Base-by-base conservation (phyloP, 2,888 invertebrate genomes). In the Hyposoter didymator region DNA sequence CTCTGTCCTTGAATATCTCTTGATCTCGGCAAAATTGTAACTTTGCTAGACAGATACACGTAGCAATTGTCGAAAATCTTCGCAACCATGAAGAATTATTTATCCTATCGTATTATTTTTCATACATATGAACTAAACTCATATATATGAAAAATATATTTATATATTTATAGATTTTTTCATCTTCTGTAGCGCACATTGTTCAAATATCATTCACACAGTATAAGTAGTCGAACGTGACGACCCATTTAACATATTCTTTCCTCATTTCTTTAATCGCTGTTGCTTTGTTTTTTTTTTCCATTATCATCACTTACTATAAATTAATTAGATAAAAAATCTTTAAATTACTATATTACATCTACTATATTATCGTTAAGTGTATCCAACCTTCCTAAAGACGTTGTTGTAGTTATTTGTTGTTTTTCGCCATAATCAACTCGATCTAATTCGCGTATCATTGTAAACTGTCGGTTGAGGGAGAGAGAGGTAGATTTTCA, bases 261-360 rank as follows among this genome's bases (percentile, higher is more conserved):
- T 81, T 72, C 49, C 32, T 79, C 49, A 39, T 84, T 79, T 88
- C 90, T 82, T 89, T 90, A 59, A 43, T 78, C 74, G 28, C 22
- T 39, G n/a, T 28, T 49, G n/a, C n/a, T 64, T 64, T 62, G 47
- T n/a, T 67, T 66, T 19, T 55, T 47, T 74, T 67, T 70, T 74
- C 66, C 45, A 75, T 78, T 90, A 82, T 64, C 82, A 52, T 85
- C 87, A 82, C 90, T 92, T 91, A 91, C 89, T 89, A 93, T 93
- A 92, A 93, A 93, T 93, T 93, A 93, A 93, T 93, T 92, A 92
- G 92, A 93, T 92, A 91, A 92, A 93, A 93, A 92, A 90, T 92
- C 85, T 90, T 92, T 92, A 92, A 92, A 90, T 92, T 92, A 91
- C 92, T 93, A 93, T 93, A 91, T 92, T 92, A 93, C 92, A 93